Percentiles rank a stretch among this genome's conserved stretches.
phyloP scores from a whole-genome alignment of 2,888 invertebrate genomes.

The Pristionchus arcanus region DNA sequence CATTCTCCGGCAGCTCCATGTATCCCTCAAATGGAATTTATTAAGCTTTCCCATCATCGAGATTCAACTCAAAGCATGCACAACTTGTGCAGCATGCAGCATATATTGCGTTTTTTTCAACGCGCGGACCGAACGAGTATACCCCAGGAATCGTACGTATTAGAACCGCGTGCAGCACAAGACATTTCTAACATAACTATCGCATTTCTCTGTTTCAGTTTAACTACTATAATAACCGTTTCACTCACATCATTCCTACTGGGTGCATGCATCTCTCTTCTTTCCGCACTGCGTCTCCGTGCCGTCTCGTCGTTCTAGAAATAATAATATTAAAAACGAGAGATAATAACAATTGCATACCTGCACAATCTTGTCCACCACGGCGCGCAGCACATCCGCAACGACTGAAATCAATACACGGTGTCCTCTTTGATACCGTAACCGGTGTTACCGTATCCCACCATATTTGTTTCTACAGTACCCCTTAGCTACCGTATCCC shows the following conservation, averaged over 20 bases:
- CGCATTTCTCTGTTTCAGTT: no score
- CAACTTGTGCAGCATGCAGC: no score
- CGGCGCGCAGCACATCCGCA: not conserved
- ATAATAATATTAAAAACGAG: not conserved
- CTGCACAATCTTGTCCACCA: not conserved
- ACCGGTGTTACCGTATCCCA: not conserved
- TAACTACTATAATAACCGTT: not conserved
- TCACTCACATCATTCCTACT: conserved; percentile 8
- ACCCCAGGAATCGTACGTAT: no score
- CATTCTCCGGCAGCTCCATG: not conserved
- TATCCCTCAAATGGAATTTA: no score
- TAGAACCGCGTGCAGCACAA: no score
- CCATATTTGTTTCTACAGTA: not conserved
- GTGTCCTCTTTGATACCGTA: not conserved
- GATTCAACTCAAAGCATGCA: no score
- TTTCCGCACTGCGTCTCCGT: not conserved
- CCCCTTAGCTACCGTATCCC: not conserved
- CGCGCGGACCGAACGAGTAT: no score
- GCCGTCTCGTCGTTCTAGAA: not conserved
- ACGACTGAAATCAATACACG: not conserved
- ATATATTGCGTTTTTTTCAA: no score
- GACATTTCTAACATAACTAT: no score
- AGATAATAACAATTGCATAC: not conserved
- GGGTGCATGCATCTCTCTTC: not conserved
- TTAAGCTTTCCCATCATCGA: no score